Evolutionary conservation across 2,113 vertebrate genomes (phyloP).

Genomic region (Pelvicachromis taeniatus): DNA sequence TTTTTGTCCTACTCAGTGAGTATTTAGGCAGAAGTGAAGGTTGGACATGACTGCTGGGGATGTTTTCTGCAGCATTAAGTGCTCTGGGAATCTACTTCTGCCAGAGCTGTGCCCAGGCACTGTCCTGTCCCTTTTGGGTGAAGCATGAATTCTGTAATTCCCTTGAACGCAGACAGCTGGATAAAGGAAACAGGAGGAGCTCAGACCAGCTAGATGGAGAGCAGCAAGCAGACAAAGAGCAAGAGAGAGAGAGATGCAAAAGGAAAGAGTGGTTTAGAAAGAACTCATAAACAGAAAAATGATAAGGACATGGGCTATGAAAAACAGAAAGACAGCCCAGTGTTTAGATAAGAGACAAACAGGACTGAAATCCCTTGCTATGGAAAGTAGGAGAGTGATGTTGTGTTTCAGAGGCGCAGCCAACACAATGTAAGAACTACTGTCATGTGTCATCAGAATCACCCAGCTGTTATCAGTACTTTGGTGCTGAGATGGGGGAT

Average conservation of each 20-base stretch:
- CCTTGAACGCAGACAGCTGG: constrained; percentile 19
- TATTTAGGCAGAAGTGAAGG: constrained; percentile 55
- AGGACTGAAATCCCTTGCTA: not conserved
- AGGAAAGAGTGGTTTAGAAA: not conserved
- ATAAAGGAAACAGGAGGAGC: constrained; percentile 12
- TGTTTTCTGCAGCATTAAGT: constrained; percentile 50
- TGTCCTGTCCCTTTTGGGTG: constrained; percentile 27
- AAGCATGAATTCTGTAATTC: constrained; percentile 47
- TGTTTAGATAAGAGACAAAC: constrained; percentile 13
- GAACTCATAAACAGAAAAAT: not conserved
- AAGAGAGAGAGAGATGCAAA: not conserved
- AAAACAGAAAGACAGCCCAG: constrained; percentile 3
- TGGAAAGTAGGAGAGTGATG: constrained; percentile 20
- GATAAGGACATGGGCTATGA: not conserved
- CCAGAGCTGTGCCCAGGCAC: constrained; percentile 32
- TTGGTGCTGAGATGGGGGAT: constrained; percentile 38
- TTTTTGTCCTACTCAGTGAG: constrained; percentile 18
- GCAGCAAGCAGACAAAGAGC: not conserved
- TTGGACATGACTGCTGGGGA: constrained; percentile 42
- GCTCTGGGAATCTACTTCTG: constrained; percentile 16
- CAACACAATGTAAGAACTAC: constrained; percentile 41
- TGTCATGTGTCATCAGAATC: constrained; percentile 66
- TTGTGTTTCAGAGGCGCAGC: constrained; percentile 4
- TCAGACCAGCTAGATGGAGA: not conserved
- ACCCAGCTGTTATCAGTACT: constrained; percentile 50